These are phyloP conservation scores for Tachuris rubrigastra DNA, from an alignment of 2,113 vertebrate species.

Conservation along the genomic window DNA sequence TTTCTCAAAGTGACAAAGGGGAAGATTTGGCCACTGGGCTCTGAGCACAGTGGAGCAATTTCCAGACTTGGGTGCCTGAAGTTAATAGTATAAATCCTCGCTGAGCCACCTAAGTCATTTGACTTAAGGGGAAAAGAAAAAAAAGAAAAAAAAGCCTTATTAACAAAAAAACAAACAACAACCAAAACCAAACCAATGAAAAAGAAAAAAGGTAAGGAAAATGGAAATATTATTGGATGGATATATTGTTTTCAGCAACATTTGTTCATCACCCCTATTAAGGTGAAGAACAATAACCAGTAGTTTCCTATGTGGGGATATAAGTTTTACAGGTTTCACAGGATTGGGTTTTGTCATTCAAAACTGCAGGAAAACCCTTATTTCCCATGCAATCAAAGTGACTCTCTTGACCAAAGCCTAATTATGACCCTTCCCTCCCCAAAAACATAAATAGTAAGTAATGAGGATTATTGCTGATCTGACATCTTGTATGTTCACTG, in stretches of 20 bases:
- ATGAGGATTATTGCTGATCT: background rate
- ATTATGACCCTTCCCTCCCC: background rate
- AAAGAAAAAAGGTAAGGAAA: background rate
- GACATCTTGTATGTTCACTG: background rate
- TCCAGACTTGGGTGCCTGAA: background rate
- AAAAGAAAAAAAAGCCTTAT: background rate
- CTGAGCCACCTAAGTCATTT: background rate
- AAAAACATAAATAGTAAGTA: background rate
- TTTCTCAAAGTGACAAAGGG: background rate
- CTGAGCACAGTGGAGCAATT: background rate
- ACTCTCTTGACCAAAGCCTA: background rate
- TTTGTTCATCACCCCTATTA: background rate
- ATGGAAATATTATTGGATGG: background rate
- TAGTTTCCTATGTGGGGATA: background rate
- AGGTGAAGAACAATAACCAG: background rate
- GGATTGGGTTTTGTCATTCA: background rate
- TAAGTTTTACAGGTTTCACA: background rate
- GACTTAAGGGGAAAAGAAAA: background rate
- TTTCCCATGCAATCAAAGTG: background rate
- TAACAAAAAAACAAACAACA: background rate
- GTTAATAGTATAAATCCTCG: background rate
- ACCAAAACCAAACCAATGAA: background rate
- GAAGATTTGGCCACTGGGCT: background rate
- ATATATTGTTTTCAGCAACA: background rate
- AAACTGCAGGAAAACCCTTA: background rate